Evolutionary conservation across 2,888 invertebrate genomes (phyloP), one percentile per base, ranked within the genome.

Genomic region (Cartodere bifasciata): DNA sequence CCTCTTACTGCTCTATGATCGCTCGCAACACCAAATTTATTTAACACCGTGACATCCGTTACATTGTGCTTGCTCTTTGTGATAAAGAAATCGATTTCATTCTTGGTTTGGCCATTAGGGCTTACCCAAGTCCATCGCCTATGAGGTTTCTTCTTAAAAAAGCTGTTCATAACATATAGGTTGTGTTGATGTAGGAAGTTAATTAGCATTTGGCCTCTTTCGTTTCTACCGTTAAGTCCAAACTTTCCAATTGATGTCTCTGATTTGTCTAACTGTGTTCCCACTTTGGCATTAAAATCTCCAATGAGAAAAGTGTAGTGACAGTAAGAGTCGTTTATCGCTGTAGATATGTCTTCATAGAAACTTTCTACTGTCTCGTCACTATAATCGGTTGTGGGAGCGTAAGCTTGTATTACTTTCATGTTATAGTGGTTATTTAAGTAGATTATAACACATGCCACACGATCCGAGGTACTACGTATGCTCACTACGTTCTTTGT

Each of bases 401-500:
- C 30, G 11, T 30, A 30, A 14, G 17, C 30, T 22, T 30, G 22
- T 10, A 24, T 30, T 17, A 17, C 13, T 23, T 31, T 31, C 7
- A 25, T 31, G 26, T 26, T 20, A 21, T 31, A 26, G 16, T 20
- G 15, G 16, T 25, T 24, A 15, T 17, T 31, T 20, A 31, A 21
- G 16, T 20, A 15, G 16, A 31, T 9, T 31, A 31, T 31, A 23
- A 24, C 9, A 11, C 11, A 24, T 9, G 11, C 11, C 24, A 24
- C 24, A 6, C 24, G 7, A 6, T 7, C 11, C 7, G 28, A 30
- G 13, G 17, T 20, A 20, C 26, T 31, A 17, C 15, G 17, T 11
- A 31, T 21, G 31, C 21, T 21, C 13, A 31, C 26, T 17, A 31
- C 20, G 31, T 31, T 26, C 26, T 24, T 20, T 13, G 20, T 20